Evolutionary conservation across 2,888 invertebrate genomes (phyloP).

Genomic region (Steinernema scapterisci): DNA sequence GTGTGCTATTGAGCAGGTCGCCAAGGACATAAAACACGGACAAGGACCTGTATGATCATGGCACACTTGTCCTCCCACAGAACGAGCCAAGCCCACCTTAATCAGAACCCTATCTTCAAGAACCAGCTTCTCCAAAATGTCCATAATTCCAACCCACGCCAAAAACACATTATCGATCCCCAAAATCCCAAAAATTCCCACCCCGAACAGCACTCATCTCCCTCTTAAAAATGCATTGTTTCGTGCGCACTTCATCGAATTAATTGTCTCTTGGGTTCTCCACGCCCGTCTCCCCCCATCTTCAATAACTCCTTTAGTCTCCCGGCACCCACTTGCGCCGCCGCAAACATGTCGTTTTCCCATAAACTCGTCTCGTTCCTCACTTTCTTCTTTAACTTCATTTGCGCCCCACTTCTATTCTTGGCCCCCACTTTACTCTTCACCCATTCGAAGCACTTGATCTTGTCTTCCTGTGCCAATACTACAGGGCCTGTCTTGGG

Average conservation of each 20-base stretch:
- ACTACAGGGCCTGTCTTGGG: background rate
- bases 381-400: slow-evolving; percentile 10
- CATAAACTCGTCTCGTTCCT: slow-evolving; percentile 18
- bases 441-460: slow-evolving; percentile 21
- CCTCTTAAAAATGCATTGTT: slow-evolving; percentile 27
- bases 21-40: too few relatives aligned
- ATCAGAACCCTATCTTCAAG: too few relatives aligned
- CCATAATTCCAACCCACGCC: too few relatives aligned
- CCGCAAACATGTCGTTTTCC: slow-evolving; percentile 12
- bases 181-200: too few relatives aligned
- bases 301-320: slow-evolving; percentile 11
- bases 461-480: background rate
- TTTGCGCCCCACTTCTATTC: slow-evolving; percentile 18
- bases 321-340: background rate
- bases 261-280: slow-evolving; percentile 25
- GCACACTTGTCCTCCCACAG: too few relatives aligned
- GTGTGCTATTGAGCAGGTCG: too few relatives aligned
- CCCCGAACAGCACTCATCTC: background rate
- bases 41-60: too few relatives aligned
- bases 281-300: background rate
- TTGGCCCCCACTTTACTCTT: slow-evolving; percentile 7
- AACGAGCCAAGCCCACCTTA: too few relatives aligned
- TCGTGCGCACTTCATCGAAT: slow-evolving; percentile 28
- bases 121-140: too few relatives aligned
- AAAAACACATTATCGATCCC: too few relatives aligned